These are phyloP conservation scores for Falco columbarius DNA, from an alignment of 2,797 vertebrate genomes.

Conservation along the genomic window DNA sequence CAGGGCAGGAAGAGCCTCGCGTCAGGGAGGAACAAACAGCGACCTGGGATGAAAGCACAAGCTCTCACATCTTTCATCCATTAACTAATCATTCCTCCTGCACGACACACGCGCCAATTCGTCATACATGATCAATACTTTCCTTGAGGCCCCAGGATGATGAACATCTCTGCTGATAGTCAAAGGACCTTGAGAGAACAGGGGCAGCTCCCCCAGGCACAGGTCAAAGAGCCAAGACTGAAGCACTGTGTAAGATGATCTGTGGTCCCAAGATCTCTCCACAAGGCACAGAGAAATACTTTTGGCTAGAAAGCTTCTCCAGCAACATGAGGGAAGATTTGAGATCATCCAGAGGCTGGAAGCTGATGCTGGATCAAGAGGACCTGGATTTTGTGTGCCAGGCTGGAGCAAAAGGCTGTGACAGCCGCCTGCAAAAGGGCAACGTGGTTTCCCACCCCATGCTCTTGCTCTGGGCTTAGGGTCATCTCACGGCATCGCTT, in stretches of 20 bases:
- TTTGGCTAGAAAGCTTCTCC: background rate
- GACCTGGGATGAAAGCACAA: rapidly evolving
- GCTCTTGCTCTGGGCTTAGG: background rate
- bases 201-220: slow-evolving; percentile 22
- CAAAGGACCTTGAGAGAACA: slow-evolving; percentile 13
- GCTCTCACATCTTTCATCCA: slow-evolving; percentile 25
- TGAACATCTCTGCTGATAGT: slow-evolving; percentile 11
- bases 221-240: slow-evolving; percentile 17
- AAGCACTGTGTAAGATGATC: background rate
- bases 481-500: background rate
- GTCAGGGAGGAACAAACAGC: background rate
- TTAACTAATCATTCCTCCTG: slow-evolving; percentile 37
- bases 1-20: rapidly evolving
- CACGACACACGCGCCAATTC: background rate
- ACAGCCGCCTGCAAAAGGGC: background rate
- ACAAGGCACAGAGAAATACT: background rate
- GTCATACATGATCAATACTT: slow-evolving; percentile 54
- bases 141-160: slow-evolving; percentile 19
- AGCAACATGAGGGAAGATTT: background rate
- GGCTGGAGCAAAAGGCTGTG: background rate
- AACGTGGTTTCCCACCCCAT: background rate
- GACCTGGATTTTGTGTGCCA: background rate
- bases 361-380: background rate
- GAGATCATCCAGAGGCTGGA: background rate
- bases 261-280: background rate